Evolutionary conservation across 30 jellyfish, hydroid and myxozoan genomes (phyloP), one percentile per base, ranked within the genome.

Genomic region (Mastigias papua): DNA sequence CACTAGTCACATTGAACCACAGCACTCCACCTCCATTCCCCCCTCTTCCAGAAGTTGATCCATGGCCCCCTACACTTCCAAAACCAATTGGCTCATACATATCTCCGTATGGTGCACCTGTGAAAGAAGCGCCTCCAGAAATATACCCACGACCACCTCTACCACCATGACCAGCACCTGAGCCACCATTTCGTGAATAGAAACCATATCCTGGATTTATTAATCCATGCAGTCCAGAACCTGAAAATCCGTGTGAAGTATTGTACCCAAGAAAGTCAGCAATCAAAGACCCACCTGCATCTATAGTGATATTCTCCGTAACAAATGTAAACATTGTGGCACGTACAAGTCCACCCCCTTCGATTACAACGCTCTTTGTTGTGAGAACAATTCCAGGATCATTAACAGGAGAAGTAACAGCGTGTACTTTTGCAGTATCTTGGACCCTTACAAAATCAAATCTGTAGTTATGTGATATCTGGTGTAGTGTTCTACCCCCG

Each of bases 141-240:
- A 86, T 73, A 42, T 74, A 11, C 46, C 94, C 94, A 21, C 94
- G 82, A 34, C 94, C 94, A 30, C 94, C 89, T 17, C 94, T 35
- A 54, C 94, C 94, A 63, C 94, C 94, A 49, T 86, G 85, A 0
- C 94, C 94, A 15, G 94, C 94, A 6, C 94, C 94, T 10, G 94
- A 86, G 46, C 84, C 94, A 27, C 94, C 94, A 11, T 63, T 62
- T 60, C 77, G 57, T 21, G 94, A 86, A 37, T 86, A 86, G 62
- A 34, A 64, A 26, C 94, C 94, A 31, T 74, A 87, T 25, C 94
- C 94, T 37, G 32, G 89, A 34, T 86, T 86, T 8, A 86, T 73
- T 28, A 74, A 28, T 11, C 94, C 94, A 66, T 86, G 94, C 77
- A 86, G 21, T 10, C 94, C 94, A 31, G 48, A 35, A 32, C 84